phyloP scores from a whole-genome alignment of 2,113 vertebrate genomes.

The Reinhardtius hippoglossoides region DNA sequence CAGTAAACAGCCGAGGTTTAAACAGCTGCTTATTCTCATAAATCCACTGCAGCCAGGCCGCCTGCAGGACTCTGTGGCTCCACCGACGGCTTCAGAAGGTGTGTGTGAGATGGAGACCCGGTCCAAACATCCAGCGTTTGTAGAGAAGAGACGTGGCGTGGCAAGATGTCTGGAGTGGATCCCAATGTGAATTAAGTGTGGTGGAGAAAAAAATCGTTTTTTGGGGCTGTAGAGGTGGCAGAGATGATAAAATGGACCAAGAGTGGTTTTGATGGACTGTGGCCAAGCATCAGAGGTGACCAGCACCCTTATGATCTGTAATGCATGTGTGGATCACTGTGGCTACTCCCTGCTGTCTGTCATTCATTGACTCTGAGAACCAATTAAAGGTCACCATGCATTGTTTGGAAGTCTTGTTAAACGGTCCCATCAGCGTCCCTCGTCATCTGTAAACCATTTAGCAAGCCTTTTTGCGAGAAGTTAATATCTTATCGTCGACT shows the following conservation, averaged over 20 bases:
- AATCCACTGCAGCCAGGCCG: slow-evolving; percentile 38
- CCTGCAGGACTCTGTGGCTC: slow-evolving; percentile 13
- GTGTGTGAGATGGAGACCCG: slow-evolving; percentile 29
- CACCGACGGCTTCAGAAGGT: slow-evolving; percentile 17
- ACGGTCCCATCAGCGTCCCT: not conserved
- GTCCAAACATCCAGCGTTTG: slow-evolving; percentile 16
- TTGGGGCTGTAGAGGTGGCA: not conserved
- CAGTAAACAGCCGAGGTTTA: slow-evolving; percentile 80
- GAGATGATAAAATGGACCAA: not conserved
- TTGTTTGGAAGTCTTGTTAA: slow-evolving; percentile 41
- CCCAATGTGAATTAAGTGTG: not conserved
- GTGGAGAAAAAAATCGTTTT: not conserved
- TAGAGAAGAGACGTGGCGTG: not conserved
- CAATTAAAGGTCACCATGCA: slow-evolving; percentile 30
- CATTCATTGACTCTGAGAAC: slow-evolving; percentile 42
- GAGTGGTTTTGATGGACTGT: not conserved
- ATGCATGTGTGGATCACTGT: slow-evolving; percentile 27
- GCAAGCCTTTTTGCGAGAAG: not conserved
- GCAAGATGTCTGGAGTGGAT: not conserved
- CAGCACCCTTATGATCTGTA: slow-evolving; percentile 23
- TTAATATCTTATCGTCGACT: slow-evolving; percentile 30
- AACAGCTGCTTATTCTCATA: slow-evolving; percentile 80
- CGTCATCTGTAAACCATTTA: slow-evolving; percentile 22
- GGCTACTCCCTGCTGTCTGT: slow-evolving; percentile 16
- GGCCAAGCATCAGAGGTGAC: slow-evolving; percentile 6